Conservation (phyloP, 1,140 invertebrate genomes). For the Drosophila mayri region DNA sequence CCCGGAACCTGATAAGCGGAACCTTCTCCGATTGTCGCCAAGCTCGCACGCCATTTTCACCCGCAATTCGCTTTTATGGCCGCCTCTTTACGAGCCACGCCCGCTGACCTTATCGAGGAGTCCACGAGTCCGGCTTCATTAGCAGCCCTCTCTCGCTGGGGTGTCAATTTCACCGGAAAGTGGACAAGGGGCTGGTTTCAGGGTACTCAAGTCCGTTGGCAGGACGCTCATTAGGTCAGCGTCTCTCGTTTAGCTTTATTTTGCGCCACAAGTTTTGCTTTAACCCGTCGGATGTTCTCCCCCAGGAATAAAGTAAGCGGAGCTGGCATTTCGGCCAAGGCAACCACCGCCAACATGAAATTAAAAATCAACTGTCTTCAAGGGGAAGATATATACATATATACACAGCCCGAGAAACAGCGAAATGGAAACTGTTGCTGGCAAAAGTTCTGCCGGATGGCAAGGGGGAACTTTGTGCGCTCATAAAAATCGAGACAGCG, state of each 20-base stretch:
- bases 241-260: slow-evolving; percentile 20
- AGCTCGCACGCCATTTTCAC: slow-evolving; percentile 27
- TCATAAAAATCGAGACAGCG: slow-evolving; percentile 50
- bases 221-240: slow-evolving; percentile 65
- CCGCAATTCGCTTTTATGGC: slow-evolving; percentile 61
- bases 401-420: slow-evolving; percentile 1
- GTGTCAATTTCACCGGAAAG: slow-evolving; percentile 64
- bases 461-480: slow-evolving; percentile 26
- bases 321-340: slow-evolving; percentile 23
- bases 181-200: slow-evolving; percentile 10
- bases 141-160: slow-evolving; percentile 36
- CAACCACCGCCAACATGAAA: slow-evolving; percentile 30
- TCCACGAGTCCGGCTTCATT: slow-evolving; percentile 51
- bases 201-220: slow-evolving; percentile 30
- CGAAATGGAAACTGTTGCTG: slow-evolving; percentile 32
- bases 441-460: slow-evolving; percentile 15
- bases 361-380: slow-evolving; percentile 48
- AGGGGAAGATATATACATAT: slow-evolving; percentile 19
- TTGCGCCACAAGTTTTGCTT: slow-evolving; percentile 44
- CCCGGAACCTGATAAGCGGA: slow-evolving; percentile 25
- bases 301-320: slow-evolving; percentile 8
- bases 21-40: slow-evolving; percentile 28
- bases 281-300: slow-evolving; percentile 43
- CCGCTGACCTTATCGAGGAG: slow-evolving; percentile 62
- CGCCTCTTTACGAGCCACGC: slow-evolving; percentile 61